Evolutionary conservation across 2,797 vertebrate genomes (phyloP), one percentile per base, ranked within the genome.

Genomic region (Parauchenoglanis ngamensis): DNA sequence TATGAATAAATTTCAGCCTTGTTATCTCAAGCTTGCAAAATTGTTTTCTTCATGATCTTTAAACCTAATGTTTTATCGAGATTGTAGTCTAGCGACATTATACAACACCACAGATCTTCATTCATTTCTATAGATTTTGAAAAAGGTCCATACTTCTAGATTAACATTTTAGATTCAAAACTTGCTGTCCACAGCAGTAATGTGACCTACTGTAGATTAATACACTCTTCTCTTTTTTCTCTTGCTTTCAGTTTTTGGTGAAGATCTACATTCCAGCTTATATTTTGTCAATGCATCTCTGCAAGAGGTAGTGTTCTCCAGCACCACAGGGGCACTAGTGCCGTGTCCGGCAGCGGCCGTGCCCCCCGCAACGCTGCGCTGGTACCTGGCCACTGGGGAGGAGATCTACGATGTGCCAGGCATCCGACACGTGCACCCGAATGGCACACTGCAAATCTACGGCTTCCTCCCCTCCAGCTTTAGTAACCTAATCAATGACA

Each of bases 271-370:
- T 90, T 97, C 98, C 97, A 99, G 97, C 96, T 96, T 99, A 94
- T 99, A 99, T 94, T 99, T 99, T 95, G 98, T 99, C 98, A 99
- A 99, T 99, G 98, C 98, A 98, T 99, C 98, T 98, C 94, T 99
- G 97, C 98, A 99, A 98, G 98, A 99, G 98, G 98, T 99, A 99
- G 98, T 99, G 96, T 99, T 99, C 94, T 98, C 98, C 93, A 99
- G 98, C 96, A 98, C 98, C 95, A 98, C 98, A 95, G 98, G 98
- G 97, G 98, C 97, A 49, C 92, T 98, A 93, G 98, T 99, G 96
- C 98, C 98, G 96, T 99, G 98, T 96, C 98, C 98, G 40, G 98
- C 98, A 90, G 97, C 97, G 92, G 98, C 97, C 84, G 96, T 97
- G 76, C 95, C 97, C 90, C 97, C 97, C 89, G 97, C 97, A 95